phyloP scores from a whole-genome alignment of 92 coral and sea anemone species.

The Phenganax marumi region DNA sequence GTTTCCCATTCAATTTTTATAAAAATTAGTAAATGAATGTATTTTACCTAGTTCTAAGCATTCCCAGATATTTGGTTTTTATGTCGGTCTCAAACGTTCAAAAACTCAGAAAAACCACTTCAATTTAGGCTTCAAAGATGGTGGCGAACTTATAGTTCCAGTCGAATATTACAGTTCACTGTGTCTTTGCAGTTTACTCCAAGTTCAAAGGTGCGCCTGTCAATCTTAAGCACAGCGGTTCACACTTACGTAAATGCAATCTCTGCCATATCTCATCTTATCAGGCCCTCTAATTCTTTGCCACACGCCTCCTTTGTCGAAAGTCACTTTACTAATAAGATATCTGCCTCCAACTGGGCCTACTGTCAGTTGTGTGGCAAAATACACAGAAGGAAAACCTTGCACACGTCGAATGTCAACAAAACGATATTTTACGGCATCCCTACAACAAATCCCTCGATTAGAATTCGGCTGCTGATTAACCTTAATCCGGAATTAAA shows the following conservation, averaged over 20 bases:
- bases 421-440: slow-evolving; percentile 74
- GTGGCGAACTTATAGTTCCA: too few relatives aligned
- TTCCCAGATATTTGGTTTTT: too few relatives aligned
- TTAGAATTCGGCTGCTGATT: background rate
- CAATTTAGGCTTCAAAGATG: too few relatives aligned
- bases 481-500: too few relatives aligned
- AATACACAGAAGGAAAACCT: slow-evolving; percentile 70
- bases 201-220: too few relatives aligned
- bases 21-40: too few relatives aligned
- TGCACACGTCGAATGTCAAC: slow-evolving; percentile 76
- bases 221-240: background rate
- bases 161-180: too few relatives aligned
- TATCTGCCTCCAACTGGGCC: slow-evolving; percentile 95
- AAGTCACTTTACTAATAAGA: slow-evolving; percentile 74
- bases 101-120: too few relatives aligned
- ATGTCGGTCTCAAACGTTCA: too few relatives aligned
- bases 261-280: slow-evolving; percentile 61
- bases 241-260: slow-evolving; percentile 69
- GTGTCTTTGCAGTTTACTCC: too few relatives aligned
- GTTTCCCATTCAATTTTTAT: too few relatives aligned
- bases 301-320: slow-evolving; percentile 88
- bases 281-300: slow-evolving; percentile 72
- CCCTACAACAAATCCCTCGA: slow-evolving; percentile 45
- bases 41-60: too few relatives aligned
- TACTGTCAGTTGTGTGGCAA: slow-evolving; percentile 93